Conservation (phyloP, 2,113 vertebrate genomes). For the Cavia porcellus region DNA sequence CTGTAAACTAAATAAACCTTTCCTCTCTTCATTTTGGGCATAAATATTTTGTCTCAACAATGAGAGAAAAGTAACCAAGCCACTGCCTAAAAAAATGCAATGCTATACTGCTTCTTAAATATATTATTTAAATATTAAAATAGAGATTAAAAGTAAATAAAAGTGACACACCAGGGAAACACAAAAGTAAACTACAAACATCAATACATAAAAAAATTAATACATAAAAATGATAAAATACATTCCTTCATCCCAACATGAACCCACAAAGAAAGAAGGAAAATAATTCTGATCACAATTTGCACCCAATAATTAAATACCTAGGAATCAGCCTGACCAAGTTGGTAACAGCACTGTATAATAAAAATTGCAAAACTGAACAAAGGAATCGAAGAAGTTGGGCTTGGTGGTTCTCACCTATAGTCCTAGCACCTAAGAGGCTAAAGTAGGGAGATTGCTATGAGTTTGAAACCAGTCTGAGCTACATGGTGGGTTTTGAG, state of each 20-base stretch:
- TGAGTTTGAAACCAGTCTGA: background rate
- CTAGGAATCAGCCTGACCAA: background rate
- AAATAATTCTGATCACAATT: background rate
- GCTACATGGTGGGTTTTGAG: background rate
- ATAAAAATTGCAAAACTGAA: background rate
- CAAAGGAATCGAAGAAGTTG: background rate
- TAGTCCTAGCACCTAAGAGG: background rate
- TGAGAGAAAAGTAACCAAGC: too few species aligned
- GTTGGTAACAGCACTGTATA: background rate
- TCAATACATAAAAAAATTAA: background rate
- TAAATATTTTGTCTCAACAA: too few species aligned
- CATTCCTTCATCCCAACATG: background rate
- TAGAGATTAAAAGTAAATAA: background rate
- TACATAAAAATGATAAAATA: background rate
- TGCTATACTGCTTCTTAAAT: background rate
- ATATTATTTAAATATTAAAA: background rate
- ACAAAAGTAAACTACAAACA: background rate
- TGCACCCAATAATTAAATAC: background rate
- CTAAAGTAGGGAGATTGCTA: background rate
- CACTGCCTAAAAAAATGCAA: background rate
- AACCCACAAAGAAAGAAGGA: background rate
- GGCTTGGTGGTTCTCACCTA: background rate
- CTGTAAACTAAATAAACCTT: too few species aligned
- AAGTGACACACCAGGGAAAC: background rate
- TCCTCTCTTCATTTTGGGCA: too few species aligned